These are phyloP conservation scores for Argyra leucocephala DNA, from an alignment of 2,888 invertebrate species.

Conservation along the genomic window DNA sequence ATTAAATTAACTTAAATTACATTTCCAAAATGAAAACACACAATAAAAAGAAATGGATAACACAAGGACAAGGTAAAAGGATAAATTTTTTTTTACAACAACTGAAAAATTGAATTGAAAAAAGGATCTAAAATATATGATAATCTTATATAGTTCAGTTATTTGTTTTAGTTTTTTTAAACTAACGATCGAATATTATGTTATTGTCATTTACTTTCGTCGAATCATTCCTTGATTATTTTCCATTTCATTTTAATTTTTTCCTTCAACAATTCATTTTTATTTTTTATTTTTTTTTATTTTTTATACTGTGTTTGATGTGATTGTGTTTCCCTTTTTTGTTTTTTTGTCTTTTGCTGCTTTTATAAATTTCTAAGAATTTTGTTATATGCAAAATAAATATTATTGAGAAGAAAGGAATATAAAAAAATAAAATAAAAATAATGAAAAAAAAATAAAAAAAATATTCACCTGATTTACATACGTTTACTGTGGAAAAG, in stretches of 20 bases:
- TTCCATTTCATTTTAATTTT: background rate
- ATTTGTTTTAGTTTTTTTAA: background rate
- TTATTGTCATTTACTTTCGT: too few species aligned
- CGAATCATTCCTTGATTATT: too few species aligned
- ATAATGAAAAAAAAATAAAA: background rate
- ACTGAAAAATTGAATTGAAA: too few species aligned
- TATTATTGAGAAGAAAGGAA: background rate
- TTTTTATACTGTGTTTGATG: too few species aligned
- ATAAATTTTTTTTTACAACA: too few species aligned
- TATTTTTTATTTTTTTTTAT: background rate
- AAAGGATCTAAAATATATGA: too few species aligned
- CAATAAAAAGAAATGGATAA: too few species aligned
- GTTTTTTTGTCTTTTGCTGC: background rate
- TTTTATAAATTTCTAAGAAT: conserved; percentile 16
- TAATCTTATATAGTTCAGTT: background rate
- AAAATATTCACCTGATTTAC: conserved; percentile 18
- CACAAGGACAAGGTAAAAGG: too few species aligned
- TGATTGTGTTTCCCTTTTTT: background rate
- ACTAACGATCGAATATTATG: background rate
- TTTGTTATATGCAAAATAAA: conserved; percentile 3
- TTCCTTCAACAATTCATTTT: background rate
- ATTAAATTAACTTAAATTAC: too few species aligned
- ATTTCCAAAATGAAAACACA: too few species aligned
- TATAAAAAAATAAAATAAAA: too few species aligned
- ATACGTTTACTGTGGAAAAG: too few species aligned